phyloP scores from a whole-genome alignment of 2,797 vertebrate species.

The Enteromius paludinosus region DNA sequence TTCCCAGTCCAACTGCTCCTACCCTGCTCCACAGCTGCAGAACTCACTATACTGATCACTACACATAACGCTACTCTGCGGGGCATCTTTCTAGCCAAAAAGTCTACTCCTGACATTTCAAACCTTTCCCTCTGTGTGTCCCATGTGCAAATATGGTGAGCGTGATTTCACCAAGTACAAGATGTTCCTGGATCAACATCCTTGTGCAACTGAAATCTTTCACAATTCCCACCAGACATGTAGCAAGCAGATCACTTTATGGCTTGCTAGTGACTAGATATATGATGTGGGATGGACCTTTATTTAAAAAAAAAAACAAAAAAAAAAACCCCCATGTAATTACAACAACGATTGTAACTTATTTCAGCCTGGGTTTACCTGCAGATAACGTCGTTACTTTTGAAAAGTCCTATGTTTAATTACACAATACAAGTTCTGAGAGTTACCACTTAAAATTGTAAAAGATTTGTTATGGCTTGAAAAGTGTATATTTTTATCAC shows the following conservation, averaged over 20 bases:
- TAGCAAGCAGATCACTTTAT: not conserved
- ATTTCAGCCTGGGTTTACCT: no score
- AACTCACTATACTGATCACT: constrained; percentile 10
- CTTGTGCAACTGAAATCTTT: not conserved
- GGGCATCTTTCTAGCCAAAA: constrained; percentile 61
- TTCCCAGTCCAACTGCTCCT: constrained; percentile 66
- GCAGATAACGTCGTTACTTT: no score
- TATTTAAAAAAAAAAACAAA: not conserved
- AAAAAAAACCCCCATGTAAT: not conserved
- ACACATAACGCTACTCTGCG: not conserved
- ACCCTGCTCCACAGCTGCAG: not conserved
- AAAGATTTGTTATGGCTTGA: not conserved
- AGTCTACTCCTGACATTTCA: constrained; percentile 49
- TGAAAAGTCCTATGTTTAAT: no score
- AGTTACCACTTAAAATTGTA: not conserved
- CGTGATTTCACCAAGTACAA: no score
- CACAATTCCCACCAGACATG: not conserved
- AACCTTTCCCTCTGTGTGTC: no score
- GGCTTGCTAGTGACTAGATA: not conserved
- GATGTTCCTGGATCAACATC: no score
- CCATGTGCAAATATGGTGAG: not conserved
- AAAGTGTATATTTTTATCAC: not conserved
- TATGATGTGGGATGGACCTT: not conserved
- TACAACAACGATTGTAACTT: no score
- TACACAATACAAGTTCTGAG: not conserved